A percentile compares a stretch with the other conserved stretches of the same genome.
phyloP scores from a whole-genome alignment of 2,888 invertebrate genomes.

The Lapara coniferarum region DNA sequence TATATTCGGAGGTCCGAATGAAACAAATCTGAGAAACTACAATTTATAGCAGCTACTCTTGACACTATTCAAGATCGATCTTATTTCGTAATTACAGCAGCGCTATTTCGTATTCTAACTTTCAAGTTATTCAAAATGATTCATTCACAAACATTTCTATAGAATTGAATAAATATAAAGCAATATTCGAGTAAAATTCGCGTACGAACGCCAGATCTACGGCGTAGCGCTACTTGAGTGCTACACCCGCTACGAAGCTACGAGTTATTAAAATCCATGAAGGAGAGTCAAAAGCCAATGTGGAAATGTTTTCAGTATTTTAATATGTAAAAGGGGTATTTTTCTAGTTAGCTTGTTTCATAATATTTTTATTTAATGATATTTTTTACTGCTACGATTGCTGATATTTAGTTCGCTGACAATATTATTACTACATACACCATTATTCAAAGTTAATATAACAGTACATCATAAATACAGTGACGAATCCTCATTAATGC shows the following conservation, averaged over 20 bases:
- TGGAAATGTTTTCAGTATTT: constrained; percentile 18
- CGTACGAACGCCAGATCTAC: constrained; percentile 16
- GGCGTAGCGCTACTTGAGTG: constrained; percentile 30
- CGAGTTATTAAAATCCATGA: constrained; percentile 25
- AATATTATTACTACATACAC: background rate
- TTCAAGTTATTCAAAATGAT: background rate
- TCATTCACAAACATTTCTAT: constrained; percentile 7
- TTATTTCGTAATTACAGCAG: too few species aligned
- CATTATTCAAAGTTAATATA: background rate
- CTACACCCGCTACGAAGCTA: constrained; percentile 26
- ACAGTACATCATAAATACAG: too few species aligned
- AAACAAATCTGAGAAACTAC: too few species aligned
- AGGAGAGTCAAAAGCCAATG: constrained; percentile 21
- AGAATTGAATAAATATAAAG: constrained; percentile 19
- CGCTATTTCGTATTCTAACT: background rate
- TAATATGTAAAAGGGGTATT: constrained; percentile 1
- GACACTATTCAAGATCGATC: too few species aligned
- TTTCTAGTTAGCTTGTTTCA: background rate
- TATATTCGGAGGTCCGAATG: too few species aligned
- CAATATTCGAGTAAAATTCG: constrained; percentile 14
- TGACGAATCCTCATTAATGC: too few species aligned
- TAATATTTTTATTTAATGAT: background rate
- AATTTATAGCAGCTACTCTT: too few species aligned
- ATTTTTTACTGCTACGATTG: background rate
- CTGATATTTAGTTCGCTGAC: background rate